Evolutionary conservation across 2,113 vertebrate genomes (phyloP).

Genomic region (Ochotona curzoniae): DNA sequence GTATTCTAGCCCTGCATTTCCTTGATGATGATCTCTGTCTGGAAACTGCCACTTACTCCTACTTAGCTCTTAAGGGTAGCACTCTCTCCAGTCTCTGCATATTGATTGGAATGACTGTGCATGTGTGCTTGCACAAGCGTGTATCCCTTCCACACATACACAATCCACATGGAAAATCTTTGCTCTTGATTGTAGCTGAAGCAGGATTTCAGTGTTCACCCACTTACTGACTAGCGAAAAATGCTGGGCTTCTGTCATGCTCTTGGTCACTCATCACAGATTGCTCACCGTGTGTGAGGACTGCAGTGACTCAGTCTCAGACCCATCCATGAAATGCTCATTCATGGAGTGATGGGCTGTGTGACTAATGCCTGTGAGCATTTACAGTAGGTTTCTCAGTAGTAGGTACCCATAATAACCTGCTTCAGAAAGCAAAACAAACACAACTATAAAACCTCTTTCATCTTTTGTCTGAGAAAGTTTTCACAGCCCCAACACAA

Average conservation of each 20-base stretch:
- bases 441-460: not conserved
- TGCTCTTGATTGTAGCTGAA: constrained; percentile 49
- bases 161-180: not conserved
- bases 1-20: not conserved
- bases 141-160: not conserved
- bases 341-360: not conserved
- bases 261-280: not conserved
- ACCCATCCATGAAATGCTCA: not conserved
- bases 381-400: constrained; percentile 30
- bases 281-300: not conserved
- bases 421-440: constrained; percentile 28
- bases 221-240: constrained; percentile 24
- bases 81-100: not conserved
- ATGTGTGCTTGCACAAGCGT: not conserved
- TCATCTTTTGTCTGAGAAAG: not conserved
- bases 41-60: not conserved
- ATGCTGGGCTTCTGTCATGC: constrained; percentile 16
- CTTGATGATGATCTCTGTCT: not conserved
- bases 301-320: constrained; percentile 15
- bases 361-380: constrained; percentile 7
- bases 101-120: not conserved
- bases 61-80: not conserved
- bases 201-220: not conserved
- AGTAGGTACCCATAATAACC: not conserved
- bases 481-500: not conserved